Evolutionary conservation across 1,140 invertebrate genomes (phyloP).

Genomic region (Pachyrhynchus sulphureomaculatus): DNA sequence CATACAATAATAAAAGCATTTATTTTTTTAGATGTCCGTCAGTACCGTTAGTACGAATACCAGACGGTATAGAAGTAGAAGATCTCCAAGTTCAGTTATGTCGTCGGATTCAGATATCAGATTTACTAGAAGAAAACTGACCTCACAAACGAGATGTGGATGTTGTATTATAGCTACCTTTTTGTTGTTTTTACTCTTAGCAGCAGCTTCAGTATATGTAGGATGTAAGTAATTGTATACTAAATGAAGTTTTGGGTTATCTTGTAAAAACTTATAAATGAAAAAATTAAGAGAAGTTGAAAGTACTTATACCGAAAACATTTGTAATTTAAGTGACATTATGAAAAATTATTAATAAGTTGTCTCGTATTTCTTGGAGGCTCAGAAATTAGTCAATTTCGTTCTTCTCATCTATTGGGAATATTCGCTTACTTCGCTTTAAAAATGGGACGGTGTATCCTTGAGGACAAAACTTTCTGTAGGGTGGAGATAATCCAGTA

Average conservation of each 20-base stretch:
- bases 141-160: conserved; percentile 75
- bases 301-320: not conserved
- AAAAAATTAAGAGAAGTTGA: too few relatives aligned
- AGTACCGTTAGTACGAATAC: conserved; percentile 43
- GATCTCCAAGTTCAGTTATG: conserved; percentile 71
- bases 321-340: too few relatives aligned
- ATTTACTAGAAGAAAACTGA: conserved; percentile 78
- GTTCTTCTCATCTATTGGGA: too few relatives aligned
- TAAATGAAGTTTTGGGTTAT: not conserved
- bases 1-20: too few relatives aligned
- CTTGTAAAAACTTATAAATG: not conserved
- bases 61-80: conserved; percentile 48
- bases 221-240: conserved; percentile 70
- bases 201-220: conserved; percentile 80
- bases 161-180: conserved; percentile 82
- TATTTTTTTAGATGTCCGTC: conserved; percentile 47
- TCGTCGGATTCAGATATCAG: conserved; percentile 83
- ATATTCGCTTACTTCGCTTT: too few relatives aligned
- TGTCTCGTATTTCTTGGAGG: too few relatives aligned
- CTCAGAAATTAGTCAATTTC: too few relatives aligned
- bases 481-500: too few relatives aligned
- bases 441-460: too few relatives aligned
- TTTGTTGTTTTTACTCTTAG: conserved; percentile 75
- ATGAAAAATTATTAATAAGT: too few relatives aligned
- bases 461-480: too few relatives aligned